These are phyloP conservation scores for Ellobius talpinus DNA, from an alignment of 2,113 vertebrate species.

Conservation along the genomic window DNA sequence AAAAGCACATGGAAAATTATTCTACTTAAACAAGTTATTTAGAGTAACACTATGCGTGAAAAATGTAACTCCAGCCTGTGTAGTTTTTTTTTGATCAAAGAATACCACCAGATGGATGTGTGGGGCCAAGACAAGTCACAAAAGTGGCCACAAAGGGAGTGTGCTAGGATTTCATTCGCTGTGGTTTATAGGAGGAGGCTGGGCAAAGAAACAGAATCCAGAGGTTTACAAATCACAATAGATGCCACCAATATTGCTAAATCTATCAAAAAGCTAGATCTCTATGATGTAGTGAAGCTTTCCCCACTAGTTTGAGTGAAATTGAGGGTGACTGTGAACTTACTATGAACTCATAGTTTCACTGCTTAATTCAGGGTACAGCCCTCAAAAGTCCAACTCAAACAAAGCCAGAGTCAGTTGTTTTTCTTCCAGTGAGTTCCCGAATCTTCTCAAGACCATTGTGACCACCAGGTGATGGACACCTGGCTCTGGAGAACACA, in stretches of 20 bases:
- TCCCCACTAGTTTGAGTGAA: background rate
- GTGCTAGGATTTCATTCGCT: no score
- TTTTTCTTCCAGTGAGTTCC: background rate
- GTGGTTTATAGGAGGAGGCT: background rate
- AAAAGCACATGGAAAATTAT: background rate
- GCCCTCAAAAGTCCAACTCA: background rate
- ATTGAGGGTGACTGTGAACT: background rate
- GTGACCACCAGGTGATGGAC: no score
- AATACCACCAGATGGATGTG: background rate
- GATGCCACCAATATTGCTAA: accelerated
- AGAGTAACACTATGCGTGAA: background rate
- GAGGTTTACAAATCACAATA: background rate
- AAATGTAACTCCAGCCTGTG: background rate
- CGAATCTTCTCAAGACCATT: background rate
- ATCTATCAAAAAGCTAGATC: background rate
- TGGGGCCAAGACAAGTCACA: background rate
- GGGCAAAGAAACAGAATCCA: background rate
- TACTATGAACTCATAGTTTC: background rate
- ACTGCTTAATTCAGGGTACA: background rate
- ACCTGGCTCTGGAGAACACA: background rate
- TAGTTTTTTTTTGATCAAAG: background rate
- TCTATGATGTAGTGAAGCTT: background rate
- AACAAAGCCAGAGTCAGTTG: background rate
- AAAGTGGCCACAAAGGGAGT: background rate
- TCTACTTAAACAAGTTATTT: background rate